Conservation (phyloP, 2,888 invertebrate species). For the Mechanitis messenoides region DNA sequence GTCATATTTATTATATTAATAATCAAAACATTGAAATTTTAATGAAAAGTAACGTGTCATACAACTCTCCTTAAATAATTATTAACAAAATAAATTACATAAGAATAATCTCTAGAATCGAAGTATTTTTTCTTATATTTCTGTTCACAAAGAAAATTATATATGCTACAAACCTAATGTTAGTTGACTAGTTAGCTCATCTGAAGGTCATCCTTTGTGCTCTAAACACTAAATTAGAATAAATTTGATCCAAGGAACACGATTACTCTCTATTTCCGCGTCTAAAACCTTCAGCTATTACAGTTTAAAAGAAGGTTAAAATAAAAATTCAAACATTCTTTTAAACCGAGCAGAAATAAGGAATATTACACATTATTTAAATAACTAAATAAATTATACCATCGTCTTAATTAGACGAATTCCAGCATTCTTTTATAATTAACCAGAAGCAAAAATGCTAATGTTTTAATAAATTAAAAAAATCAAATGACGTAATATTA, state of each 20-base stretch:
- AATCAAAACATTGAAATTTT: too few species aligned
- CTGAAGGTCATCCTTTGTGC: constrained; percentile 63
- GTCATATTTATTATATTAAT: background rate
- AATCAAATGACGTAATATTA: too few species aligned
- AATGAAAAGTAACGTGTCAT: too few species aligned
- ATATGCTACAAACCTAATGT: constrained; percentile 58
- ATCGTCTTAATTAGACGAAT: too few species aligned
- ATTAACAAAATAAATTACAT: too few species aligned
- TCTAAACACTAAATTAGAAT: constrained; percentile 26
- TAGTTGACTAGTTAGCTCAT: constrained; percentile 52
- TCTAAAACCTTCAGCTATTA: constrained; percentile 13
- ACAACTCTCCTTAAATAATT: too few species aligned
- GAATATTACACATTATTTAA: background rate
- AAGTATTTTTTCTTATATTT: constrained; percentile 5
- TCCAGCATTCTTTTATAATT: too few species aligned
- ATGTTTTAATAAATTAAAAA: too few species aligned
- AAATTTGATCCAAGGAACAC: constrained; percentile 18
- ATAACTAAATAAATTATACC: background rate
- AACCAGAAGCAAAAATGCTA: too few species aligned
- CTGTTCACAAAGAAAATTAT: constrained; percentile 46
- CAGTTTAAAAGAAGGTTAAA: constrained; percentile 8
- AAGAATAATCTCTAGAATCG: background rate
- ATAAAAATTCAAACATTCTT: background rate
- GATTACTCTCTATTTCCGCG: constrained; percentile 16
- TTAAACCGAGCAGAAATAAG: too few species aligned